Evolutionary conservation across 2,888 invertebrate species (phyloP).

Genomic region (Trisateles emortualis): DNA sequence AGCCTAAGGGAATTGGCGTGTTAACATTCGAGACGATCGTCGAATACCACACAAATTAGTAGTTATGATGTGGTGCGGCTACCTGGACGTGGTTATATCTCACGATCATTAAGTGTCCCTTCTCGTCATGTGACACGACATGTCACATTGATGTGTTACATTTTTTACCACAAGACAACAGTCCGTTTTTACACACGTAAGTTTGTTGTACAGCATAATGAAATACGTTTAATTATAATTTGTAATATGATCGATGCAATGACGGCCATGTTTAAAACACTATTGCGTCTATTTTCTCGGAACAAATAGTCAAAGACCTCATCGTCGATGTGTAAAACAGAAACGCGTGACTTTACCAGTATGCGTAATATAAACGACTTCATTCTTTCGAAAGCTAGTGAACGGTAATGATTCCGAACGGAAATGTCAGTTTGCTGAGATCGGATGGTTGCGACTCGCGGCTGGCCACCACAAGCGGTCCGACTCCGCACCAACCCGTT

Average conservation of each 20-base stretch:
- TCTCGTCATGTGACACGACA: slow-evolving; percentile 43
- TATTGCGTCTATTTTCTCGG: slow-evolving; percentile 59
- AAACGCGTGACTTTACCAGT: slow-evolving; percentile 54
- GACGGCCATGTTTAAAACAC: slow-evolving; percentile 39
- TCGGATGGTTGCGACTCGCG: slow-evolving; percentile 53
- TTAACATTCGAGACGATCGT: slow-evolving; percentile 58
- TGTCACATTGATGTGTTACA: slow-evolving; percentile 26
- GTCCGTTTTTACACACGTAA: slow-evolving; percentile 16
- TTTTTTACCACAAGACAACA: slow-evolving; percentile 24
- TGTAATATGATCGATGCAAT: slow-evolving; percentile 46
- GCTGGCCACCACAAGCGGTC: slow-evolving; percentile 45
- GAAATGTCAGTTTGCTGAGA: slow-evolving; percentile 79
- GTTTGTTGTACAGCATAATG: slow-evolving; percentile 33
- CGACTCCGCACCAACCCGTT: slow-evolving; percentile 53
- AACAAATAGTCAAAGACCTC: slow-evolving; percentile 60
- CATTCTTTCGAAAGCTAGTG: slow-evolving; percentile 57
- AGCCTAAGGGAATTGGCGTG: slow-evolving; percentile 50
- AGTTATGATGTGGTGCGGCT: slow-evolving; percentile 58
- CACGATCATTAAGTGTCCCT: slow-evolving; percentile 59
- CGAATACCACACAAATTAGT: slow-evolving; percentile 71
- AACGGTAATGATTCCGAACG: slow-evolving; percentile 67
- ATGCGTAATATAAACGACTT: slow-evolving; percentile 51
- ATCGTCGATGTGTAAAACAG: slow-evolving; percentile 53
- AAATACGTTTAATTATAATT: slow-evolving; percentile 49
- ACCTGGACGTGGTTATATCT: slow-evolving; percentile 60